Percentiles rank a stretch among this genome's conserved stretches.
Evolutionary conservation across 2,888 invertebrate species (phyloP).

Genomic region (Trissolcus brochymenae): DNA sequence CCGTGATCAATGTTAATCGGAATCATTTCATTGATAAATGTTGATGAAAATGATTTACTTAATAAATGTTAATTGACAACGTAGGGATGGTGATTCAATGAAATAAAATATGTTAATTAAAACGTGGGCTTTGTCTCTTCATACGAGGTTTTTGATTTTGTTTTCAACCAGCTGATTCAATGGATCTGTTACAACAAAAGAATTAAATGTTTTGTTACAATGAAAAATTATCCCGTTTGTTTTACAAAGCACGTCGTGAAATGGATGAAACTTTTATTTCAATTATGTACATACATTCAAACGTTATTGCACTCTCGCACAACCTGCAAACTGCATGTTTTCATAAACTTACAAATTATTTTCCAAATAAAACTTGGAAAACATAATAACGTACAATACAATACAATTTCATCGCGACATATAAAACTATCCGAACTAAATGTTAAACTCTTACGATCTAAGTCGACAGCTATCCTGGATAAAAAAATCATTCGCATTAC

Average conservation of each 20-base stretch:
- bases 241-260: too few relatives aligned
- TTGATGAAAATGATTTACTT: slow-evolving; percentile 50
- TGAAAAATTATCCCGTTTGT: too few relatives aligned
- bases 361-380: slow-evolving; percentile 39
- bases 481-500: too few relatives aligned
- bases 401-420: not conserved
- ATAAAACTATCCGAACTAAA: not conserved
- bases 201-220: not conserved
- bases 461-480: too few relatives aligned
- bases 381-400: slow-evolving; percentile 9
- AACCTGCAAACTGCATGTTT: not conserved
- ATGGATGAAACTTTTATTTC: not conserved
- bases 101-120: slow-evolving; percentile 52
- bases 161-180: not conserved
- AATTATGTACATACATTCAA: slow-evolving; percentile 7
- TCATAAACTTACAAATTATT: slow-evolving; percentile 3
- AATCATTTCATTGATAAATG: slow-evolving; percentile 53
- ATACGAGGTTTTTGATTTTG: not conserved
- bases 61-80: slow-evolving; percentile 51
- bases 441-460: too few relatives aligned
- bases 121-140: slow-evolving; percentile 12
- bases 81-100: slow-evolving; percentile 44
- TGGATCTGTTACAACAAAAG: too few relatives aligned
- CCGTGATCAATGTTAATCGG: slow-evolving; percentile 47
- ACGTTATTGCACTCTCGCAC: slow-evolving; percentile 1